Evolutionary conservation across 2,797 vertebrate genomes (phyloP), one percentile per base, ranked within the genome.

Genomic region (Naso thynnoides): DNA sequence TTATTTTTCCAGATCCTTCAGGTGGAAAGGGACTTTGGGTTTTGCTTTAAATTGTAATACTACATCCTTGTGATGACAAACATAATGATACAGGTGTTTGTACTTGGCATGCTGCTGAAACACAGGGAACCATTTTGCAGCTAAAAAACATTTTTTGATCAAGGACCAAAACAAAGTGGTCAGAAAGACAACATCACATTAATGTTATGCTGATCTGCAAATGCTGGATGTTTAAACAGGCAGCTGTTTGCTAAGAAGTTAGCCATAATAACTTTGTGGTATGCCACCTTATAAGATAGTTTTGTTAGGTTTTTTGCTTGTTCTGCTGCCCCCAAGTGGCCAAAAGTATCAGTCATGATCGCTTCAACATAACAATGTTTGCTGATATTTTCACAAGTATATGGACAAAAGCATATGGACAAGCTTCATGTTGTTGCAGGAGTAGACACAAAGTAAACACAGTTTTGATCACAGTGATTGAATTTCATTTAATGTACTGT

Each of bases 311-410:
- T 31, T 19, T 62, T 53, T 49, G 19, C 5, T 61, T 58, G 19
- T 47, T 55, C 29, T 58, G 42, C 83, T 85, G 81, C 70, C 76
- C 59, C 56, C 70, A 69, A 41, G 69, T 85, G 83, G 73, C 4
- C 19, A 33, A 15, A 63, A 38, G 58, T 6, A 23, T 16, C 4
- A 49, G 5, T 31, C 11, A 52, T 23, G 2, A 5, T 41, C 53
- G 41, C 56, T 36, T 50, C n/a, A 56, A 36, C 26, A 33, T 55
- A 24, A 23, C n/a, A 33, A 7, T 38, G 19, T 39, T 41, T 49
- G 15, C 21, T 54, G n/a, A 42, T 36, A 21, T 48, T 48, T 29
- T 49, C 36, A 48, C 13, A 24, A 15, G 47, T 48, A 48, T 48
- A 6, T 14, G 24, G 13, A 48, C 47, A 24, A 8, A 36, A 36